These are phyloP conservation scores for Pyrrhosoma nymphula DNA, from an alignment of 2,888 invertebrate species.

Conservation along the genomic window DNA sequence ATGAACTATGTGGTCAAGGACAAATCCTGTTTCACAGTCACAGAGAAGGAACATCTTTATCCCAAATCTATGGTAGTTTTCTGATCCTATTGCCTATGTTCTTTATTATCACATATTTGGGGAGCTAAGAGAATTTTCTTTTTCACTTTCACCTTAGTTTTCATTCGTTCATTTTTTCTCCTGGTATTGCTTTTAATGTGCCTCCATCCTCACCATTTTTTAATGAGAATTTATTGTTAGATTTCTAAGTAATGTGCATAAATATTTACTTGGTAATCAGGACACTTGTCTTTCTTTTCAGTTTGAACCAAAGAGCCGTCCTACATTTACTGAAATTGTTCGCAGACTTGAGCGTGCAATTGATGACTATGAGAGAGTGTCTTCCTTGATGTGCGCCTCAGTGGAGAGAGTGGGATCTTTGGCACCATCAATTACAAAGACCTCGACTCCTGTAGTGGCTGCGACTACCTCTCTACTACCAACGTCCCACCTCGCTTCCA, in stretches of 20 bases:
- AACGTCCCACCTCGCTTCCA: slow-evolving; percentile 52
- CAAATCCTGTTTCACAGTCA: too few species aligned
- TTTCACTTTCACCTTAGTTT: too few species aligned
- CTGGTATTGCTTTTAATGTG: too few species aligned
- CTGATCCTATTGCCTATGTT: too few species aligned
- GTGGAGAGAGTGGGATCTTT: background rate
- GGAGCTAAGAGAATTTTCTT: too few species aligned
- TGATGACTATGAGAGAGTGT: slow-evolving; percentile 70
- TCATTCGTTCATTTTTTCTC: too few species aligned
- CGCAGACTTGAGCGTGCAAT: slow-evolving; percentile 79
- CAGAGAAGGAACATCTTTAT: too few species aligned
- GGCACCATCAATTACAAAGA: background rate
- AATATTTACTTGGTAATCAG: background rate
- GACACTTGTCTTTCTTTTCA: slow-evolving; percentile 77
- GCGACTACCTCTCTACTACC: slow-evolving; percentile 11
- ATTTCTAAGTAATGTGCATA: background rate
- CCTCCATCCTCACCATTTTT: too few species aligned
- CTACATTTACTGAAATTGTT: slow-evolving; percentile 91
- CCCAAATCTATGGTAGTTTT: too few species aligned
- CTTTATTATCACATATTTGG: too few species aligned
- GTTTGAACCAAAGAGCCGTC: slow-evolving; percentile 94
- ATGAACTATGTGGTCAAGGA: too few species aligned
- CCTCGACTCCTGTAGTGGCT: background rate
- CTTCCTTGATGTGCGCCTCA: slow-evolving; percentile 40
- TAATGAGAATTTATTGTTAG: too few species aligned